Evolutionary conservation across 2,797 vertebrate species (phyloP).

Genomic region (Nyctibius grandis): DNA sequence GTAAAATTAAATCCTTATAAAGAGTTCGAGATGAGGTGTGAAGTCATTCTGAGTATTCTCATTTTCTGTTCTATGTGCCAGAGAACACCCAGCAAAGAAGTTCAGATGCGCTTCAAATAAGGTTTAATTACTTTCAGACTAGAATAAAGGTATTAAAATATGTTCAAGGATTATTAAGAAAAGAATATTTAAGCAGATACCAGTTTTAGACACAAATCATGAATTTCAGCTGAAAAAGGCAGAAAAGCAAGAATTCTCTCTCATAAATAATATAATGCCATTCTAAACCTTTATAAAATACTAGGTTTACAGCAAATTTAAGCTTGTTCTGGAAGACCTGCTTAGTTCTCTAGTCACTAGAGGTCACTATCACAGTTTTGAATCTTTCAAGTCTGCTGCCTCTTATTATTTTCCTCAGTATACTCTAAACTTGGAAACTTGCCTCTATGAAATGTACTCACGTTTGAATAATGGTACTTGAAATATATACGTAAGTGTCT

Average conservation of each 20-base stretch:
- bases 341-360: conserved; percentile 65
- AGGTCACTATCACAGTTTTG: conserved; percentile 72
- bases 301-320: background rate
- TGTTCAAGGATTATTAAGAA: background rate
- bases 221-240: background rate
- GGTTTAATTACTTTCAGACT: background rate
- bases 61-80: background rate
- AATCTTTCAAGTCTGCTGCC: background rate
- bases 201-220: background rate
- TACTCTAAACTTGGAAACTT: conserved; percentile 18
- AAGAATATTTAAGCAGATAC: background rate
- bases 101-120: background rate
- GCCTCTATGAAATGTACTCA: background rate
- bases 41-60: background rate
- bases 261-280: background rate
- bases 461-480: background rate
- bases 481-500: background rate
- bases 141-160: background rate
- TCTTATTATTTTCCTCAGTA: background rate
- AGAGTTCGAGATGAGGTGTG: background rate
- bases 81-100: background rate
- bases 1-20: background rate
- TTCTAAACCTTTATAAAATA: background rate
- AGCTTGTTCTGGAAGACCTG: background rate
- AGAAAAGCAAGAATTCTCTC: background rate